Evolutionary conservation across 2,113 vertebrate species (phyloP).

Genomic region (Ancistrus triradiatus): DNA sequence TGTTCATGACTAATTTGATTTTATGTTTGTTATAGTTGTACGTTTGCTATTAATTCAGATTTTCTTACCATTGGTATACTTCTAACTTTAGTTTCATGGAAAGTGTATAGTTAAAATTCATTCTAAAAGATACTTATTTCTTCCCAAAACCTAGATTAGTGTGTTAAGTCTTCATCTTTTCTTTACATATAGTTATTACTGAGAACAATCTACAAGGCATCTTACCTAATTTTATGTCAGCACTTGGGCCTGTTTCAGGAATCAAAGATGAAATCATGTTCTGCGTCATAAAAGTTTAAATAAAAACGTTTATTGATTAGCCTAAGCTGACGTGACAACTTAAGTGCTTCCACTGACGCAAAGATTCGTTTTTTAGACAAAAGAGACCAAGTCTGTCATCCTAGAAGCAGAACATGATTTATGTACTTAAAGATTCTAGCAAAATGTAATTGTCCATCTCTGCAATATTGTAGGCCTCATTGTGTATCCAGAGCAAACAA

Average conservation of each 20-base stretch:
- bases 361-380: conserved; percentile 10
- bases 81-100: no score
- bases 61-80: no score
- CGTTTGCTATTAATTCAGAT: no score
- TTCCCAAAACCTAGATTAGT: no score
- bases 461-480: background rate
- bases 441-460: background rate
- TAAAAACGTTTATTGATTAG: conserved; percentile 20
- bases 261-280: background rate
- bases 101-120: no score
- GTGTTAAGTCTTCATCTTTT: no score
- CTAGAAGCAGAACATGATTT: conserved; percentile 24
- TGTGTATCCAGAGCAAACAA: conserved; percentile 28
- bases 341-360: conserved; percentile 37
- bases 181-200: no score
- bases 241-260: background rate
- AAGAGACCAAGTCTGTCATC: background rate
- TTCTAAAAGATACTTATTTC: no score
- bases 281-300: background rate
- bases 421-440: conserved; percentile 53
- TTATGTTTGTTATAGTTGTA: no score
- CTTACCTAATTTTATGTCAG: no score
- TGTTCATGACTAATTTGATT: no score
- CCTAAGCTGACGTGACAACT: background rate
- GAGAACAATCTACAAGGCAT: no score